Conservation (phyloP, 2,797 vertebrate species). For the Diceros bicornis region DNA sequence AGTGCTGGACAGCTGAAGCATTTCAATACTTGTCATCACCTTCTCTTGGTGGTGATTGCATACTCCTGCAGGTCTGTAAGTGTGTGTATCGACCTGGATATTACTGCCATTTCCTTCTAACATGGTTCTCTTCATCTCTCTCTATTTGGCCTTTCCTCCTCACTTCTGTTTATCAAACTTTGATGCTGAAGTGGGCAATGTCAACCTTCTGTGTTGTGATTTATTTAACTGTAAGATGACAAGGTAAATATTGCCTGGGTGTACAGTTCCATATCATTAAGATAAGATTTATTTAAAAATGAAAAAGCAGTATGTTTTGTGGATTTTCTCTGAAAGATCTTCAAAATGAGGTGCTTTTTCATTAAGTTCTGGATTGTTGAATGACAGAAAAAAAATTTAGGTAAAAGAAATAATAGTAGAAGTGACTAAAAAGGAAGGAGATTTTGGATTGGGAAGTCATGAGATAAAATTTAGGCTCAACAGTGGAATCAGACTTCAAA, state of each 20-base stretch:
- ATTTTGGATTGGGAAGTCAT: neutral
- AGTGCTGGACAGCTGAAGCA: neutral
- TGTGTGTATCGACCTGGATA: neutral
- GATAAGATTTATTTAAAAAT: neutral
- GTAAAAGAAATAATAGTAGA: neutral
- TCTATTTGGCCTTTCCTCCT: neutral
- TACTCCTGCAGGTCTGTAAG: neutral
- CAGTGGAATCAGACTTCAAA: neutral
- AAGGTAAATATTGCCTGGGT: neutral
- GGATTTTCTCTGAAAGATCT: neutral
- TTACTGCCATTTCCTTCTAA: neutral
- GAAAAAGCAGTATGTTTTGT: neutral
- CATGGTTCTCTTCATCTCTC: neutral
- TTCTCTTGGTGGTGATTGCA: neutral
- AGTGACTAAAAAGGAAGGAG: neutral
- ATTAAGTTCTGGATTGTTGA: neutral
- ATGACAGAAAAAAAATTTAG: constrained; percentile 8
- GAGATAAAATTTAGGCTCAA: neutral
- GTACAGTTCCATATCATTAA: constrained; percentile 20
- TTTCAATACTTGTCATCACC: neutral
- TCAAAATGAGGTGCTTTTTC: neutral
- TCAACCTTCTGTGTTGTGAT: neutral
- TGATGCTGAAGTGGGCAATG: neutral
- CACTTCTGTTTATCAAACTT: neutral
- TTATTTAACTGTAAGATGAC: constrained; percentile 15